Evolutionary conservation across 2,113 vertebrate species (phyloP).

Genomic region (Caranx melampygus): DNA sequence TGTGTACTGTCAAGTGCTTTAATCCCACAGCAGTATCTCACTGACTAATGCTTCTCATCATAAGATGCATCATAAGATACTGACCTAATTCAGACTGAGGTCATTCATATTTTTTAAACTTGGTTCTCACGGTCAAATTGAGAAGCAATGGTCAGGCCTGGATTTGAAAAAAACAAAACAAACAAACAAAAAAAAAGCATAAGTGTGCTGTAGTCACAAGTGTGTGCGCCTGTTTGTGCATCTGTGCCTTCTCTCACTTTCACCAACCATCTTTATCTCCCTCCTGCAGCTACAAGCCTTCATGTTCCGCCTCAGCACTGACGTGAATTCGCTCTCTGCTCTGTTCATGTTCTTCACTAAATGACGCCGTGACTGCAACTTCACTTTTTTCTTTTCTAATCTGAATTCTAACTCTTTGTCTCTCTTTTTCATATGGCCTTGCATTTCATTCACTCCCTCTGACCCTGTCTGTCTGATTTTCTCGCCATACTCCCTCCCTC

Average conservation of each 20-base stretch:
- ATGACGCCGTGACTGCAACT: conserved; percentile 16
- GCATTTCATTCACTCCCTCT: conserved; percentile 32
- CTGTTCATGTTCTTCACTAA: conserved; percentile 10
- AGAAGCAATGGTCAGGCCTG: conserved; percentile 53
- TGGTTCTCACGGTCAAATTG: conserved; percentile 6
- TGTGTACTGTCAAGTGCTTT: background rate
- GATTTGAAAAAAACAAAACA: conserved; percentile 1
- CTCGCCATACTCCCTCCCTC: background rate
- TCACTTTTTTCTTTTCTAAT: conserved; percentile 4
- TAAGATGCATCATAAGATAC: background rate
- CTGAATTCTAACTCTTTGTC: conserved; percentile 23
- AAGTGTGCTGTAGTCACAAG: conserved; percentile 8
- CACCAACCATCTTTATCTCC: conserved; percentile 53
- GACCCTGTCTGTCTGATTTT: conserved; percentile 29
- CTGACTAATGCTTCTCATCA: conserved; percentile 45
- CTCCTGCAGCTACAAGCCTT: conserved; percentile 63
- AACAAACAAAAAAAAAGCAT: background rate
- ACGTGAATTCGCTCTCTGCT: conserved; percentile 27
- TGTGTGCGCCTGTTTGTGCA: conserved; percentile 27
- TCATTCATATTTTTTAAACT: background rate
- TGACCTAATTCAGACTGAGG: background rate
- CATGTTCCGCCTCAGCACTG: conserved; percentile 40
- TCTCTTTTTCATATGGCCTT: conserved; percentile 5
- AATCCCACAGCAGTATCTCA: conserved; percentile 18
- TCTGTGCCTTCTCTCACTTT: conserved; percentile 34